Evolutionary conservation across 2,888 invertebrate genomes (phyloP).

Genomic region (Amphipyra tragopoginis): DNA sequence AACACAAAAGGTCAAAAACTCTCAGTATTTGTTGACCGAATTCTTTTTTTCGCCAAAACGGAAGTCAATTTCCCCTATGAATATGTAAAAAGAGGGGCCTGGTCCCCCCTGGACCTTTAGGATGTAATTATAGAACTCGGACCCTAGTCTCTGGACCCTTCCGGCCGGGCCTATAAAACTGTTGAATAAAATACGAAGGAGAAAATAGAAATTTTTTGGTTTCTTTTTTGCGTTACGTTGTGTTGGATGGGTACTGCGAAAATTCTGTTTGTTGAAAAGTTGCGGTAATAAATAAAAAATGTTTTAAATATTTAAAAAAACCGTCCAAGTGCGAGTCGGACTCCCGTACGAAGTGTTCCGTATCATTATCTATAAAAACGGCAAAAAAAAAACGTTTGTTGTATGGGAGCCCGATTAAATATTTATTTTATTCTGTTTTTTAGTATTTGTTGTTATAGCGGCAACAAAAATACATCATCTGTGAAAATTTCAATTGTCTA

Average conservation of each 20-base stretch:
- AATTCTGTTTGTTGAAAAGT: no score
- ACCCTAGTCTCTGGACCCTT: slow-evolving; percentile 48
- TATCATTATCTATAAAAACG: no score
- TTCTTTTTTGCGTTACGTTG: slow-evolving; percentile 13
- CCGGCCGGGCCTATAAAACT: slow-evolving; percentile 55
- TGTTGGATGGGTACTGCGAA: neutral
- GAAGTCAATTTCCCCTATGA: slow-evolving; percentile 63
- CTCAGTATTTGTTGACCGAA: slow-evolving; percentile 45
- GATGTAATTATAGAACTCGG: slow-evolving; percentile 61
- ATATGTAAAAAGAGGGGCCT: slow-evolving; percentile 57
- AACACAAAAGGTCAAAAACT: slow-evolving; percentile 44
- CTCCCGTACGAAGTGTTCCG: no score
- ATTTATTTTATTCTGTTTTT: no score
- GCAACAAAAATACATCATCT: no score
- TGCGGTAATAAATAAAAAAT: no score
- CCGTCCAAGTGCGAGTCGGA: no score
- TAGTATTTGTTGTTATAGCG: no score
- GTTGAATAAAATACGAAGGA: slow-evolving; percentile 57
- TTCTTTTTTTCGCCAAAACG: slow-evolving; percentile 50
- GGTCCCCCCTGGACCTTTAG: slow-evolving; percentile 49
- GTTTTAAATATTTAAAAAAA: no score
- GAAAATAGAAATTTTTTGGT: slow-evolving; percentile 38
- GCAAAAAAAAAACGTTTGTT: no score
- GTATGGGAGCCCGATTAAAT: no score
- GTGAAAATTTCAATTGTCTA: no score